phyloP scores from a whole-genome alignment of 1,140 invertebrate species.

The Melitaea cinxia region DNA sequence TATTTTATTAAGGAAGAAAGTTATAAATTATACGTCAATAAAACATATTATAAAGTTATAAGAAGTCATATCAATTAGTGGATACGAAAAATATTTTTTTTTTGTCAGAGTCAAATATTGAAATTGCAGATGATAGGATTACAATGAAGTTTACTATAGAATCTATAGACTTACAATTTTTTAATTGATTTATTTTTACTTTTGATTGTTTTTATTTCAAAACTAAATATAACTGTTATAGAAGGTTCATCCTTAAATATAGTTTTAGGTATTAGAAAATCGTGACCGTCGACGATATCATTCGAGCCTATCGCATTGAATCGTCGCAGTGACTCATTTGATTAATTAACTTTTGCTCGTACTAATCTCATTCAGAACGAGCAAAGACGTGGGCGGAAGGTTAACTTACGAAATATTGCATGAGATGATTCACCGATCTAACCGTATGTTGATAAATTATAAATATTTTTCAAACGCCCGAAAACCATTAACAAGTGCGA shows the following conservation, averaged over 20 bases:
- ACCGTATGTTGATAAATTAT: constrained; percentile 24
- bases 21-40: too few species aligned
- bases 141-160: too few species aligned
- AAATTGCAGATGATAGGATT: too few species aligned
- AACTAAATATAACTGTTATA: too few species aligned
- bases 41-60: too few species aligned
- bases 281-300: constrained; percentile 4
- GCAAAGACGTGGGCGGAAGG: constrained; percentile 18
- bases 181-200: too few species aligned
- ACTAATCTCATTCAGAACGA: constrained; percentile 32
- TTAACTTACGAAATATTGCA: constrained; percentile 26
- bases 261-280: constrained; percentile 9
- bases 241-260: background rate
- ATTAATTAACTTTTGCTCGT: constrained; percentile 37
- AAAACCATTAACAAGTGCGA: constrained; percentile 28
- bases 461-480: constrained; percentile 28
- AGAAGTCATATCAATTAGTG: too few species aligned
- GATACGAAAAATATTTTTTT: too few species aligned
- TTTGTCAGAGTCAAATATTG: too few species aligned
- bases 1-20: too few species aligned
- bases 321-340: constrained; percentile 31
- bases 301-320: constrained; percentile 24
- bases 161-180: too few species aligned
- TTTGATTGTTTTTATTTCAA: too few species aligned
- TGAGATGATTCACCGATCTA: constrained; percentile 27